These are phyloP conservation scores for Enteromius anoplus DNA, from an alignment of 2,797 vertebrate genomes.

Conservation along the genomic window DNA sequence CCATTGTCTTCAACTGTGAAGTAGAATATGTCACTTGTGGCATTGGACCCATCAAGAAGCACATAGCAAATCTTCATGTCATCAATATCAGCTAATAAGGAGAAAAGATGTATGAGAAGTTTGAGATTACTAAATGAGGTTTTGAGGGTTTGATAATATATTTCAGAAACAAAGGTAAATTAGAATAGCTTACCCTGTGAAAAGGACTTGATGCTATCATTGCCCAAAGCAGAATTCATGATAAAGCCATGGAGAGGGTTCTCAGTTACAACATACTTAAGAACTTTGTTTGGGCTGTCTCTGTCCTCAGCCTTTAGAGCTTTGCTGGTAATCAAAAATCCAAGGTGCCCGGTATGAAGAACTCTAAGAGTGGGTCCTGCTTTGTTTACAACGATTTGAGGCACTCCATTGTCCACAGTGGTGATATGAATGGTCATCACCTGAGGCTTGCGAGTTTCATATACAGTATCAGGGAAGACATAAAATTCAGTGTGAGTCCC, in stretches of 20 bases:
- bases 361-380: slow-evolving; percentile 78
- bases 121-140: neutral
- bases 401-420: slow-evolving; percentile 81
- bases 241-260: slow-evolving; percentile 82
- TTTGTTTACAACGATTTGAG: slow-evolving; percentile 85
- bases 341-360: slow-evolving; percentile 80
- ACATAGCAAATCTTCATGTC: slow-evolving; percentile 87
- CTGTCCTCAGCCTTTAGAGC: slow-evolving; percentile 81
- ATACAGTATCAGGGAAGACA: slow-evolving; percentile 82
- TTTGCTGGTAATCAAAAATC: slow-evolving; percentile 85
- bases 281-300: slow-evolving; percentile 78
- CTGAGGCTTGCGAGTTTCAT: slow-evolving; percentile 84
- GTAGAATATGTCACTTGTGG: slow-evolving; percentile 85
- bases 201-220: slow-evolving; percentile 81
- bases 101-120: neutral
- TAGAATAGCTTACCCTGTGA: slow-evolving; percentile 80
- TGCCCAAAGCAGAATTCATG: slow-evolving; percentile 79
- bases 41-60: slow-evolving; percentile 81
- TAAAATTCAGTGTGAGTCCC: slow-evolving; percentile 84
- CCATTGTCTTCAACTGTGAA: slow-evolving; percentile 87
- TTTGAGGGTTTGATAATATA: neutral
- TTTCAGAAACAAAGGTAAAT: neutral
- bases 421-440: slow-evolving; percentile 84
- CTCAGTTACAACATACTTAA: slow-evolving; percentile 81
- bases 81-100: slow-evolving; percentile 82